Percentiles rank a stretch among this genome's conserved stretches.
Conservation (phyloP, 2,113 vertebrate species). For the Ophthalmotilapia sp. region DNA sequence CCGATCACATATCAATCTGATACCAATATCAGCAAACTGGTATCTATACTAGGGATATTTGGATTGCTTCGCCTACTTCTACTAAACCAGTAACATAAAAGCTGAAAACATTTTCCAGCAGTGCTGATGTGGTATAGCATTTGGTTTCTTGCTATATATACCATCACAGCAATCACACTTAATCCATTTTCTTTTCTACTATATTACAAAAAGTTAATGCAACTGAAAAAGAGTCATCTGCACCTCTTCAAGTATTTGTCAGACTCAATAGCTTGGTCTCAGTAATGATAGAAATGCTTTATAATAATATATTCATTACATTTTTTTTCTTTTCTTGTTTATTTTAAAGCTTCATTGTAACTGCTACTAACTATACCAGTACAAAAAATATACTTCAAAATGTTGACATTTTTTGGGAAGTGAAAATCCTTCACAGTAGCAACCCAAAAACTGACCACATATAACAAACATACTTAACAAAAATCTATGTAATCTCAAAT, state of each 20-base stretch:
- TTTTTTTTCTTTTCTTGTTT: neutral
- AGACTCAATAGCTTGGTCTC: neutral
- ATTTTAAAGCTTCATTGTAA: neutral
- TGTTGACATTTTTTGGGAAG: neutral
- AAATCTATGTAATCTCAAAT: neutral
- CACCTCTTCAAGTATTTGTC: neutral
- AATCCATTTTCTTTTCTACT: neutral
- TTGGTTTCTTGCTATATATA: neutral
- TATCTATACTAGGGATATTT: neutral
- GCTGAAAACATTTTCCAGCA: neutral
- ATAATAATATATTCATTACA: neutral
- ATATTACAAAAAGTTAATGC: neutral
- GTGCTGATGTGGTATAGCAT: neutral
- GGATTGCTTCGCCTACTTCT: neutral
- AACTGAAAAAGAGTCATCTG: neutral
- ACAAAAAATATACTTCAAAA: neutral
- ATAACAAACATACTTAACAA: neutral
- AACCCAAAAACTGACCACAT: neutral
- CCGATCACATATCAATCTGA: neutral
- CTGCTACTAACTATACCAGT: neutral
- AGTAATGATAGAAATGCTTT: neutral
- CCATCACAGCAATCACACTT: neutral
- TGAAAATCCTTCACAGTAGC: neutral
- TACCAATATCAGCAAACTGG: neutral
- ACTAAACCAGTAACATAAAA: neutral